Evolutionary conservation across 2,113 vertebrate species (phyloP), one percentile per base, ranked within the genome.

Genomic region (Corapipo altera): DNA sequence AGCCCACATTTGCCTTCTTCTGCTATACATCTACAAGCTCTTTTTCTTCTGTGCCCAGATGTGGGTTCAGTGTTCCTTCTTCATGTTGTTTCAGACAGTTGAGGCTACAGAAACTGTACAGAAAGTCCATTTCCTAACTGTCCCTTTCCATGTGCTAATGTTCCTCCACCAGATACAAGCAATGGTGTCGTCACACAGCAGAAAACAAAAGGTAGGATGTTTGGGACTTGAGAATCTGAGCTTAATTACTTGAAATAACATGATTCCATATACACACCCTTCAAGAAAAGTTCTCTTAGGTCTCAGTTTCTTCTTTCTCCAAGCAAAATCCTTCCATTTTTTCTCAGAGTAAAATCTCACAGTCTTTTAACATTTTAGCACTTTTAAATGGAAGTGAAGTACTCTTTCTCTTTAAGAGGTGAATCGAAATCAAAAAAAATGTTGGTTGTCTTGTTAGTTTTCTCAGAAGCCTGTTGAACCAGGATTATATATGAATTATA

Each of bases 31-130:
- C 6, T 32, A 17, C 3, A 18, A 30, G 11, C 3, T 28, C 54
- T 65, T 83, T 73, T 15, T 35, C 35, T 0, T 0, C 7, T 80
- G 0, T 43, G 35, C 2, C 21, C 0, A 0, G 11, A 10, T 22
- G 11, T 44, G 11, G 18, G 12, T 2, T 74, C 15, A 54, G 3
- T 19, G 14, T 74, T 84, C 4, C 2, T 4, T 57, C 16, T 57
- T 71, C 35, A 5, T 44, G 3, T 5, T 3, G 2, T 48, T 82
- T 55, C 77, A 80, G 49, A n/a, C 2, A 14, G 17, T 24, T 71
- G 9, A 32, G 11, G 5, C 14, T 35, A 35, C 6, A 88, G 9
- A 0, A 22, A 2, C 6, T n/a, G 16, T 17, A 62, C 9, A 44
- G 33, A 30, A 76, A 72, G 26, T 61, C 12, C 0, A 20, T 72